Conservation (phyloP, 2,888 invertebrate species). For the Slavum lentiscoides region DNA sequence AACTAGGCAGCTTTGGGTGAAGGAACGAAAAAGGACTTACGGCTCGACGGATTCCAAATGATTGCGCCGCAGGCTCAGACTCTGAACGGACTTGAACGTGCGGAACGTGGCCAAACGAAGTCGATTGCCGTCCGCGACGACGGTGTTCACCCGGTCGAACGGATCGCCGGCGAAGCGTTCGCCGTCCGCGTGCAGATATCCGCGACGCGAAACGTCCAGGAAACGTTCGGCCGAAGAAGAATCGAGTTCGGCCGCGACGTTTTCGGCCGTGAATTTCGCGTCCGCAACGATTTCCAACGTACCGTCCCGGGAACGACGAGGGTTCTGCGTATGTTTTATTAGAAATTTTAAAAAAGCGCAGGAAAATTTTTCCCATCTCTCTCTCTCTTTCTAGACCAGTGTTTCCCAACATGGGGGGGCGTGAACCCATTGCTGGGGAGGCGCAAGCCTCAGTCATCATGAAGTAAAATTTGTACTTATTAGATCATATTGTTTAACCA, state of each 20-base stretch:
- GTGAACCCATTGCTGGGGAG: too few species aligned
- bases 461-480: too few species aligned
- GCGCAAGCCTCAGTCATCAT: too few species aligned
- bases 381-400: too few species aligned
- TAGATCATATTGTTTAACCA: too few species aligned
- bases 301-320: too few species aligned
- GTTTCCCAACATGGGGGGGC: too few species aligned
- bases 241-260: neutral
- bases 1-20: too few species aligned
- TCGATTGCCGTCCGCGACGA: slow-evolving; percentile 21
- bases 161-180: neutral
- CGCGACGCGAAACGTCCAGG: slow-evolving; percentile 23
- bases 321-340: too few species aligned
- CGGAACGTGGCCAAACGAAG: slow-evolving; percentile 5
- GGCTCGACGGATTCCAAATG: slow-evolving; percentile 10
- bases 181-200: slow-evolving; percentile 18
- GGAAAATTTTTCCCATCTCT: too few species aligned
- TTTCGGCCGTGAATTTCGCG: neutral
- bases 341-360: too few species aligned
- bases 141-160: slow-evolving; percentile 6
- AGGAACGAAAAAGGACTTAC: neutral
- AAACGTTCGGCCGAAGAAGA: neutral
- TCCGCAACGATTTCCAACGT: neutral
- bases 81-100: slow-evolving; percentile 14
- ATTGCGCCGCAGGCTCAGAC: slow-evolving; percentile 25